Evolutionary conservation across 2,113 vertebrate species (phyloP).

Genomic region (Lepus timidus): DNA sequence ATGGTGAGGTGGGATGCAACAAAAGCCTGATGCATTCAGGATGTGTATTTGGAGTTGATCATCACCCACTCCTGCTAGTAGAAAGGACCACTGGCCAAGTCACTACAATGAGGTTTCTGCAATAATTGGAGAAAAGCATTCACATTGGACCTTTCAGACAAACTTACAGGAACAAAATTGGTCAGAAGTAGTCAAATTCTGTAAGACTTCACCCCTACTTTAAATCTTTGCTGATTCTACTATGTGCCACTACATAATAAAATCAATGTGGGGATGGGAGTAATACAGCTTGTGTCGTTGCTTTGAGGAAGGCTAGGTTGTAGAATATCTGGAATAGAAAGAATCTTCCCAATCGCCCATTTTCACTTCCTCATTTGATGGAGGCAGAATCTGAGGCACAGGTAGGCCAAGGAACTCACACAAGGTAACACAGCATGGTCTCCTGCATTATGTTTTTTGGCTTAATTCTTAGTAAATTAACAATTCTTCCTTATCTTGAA

Average conservation of each 20-base stretch:
- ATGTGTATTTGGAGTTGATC: background rate
- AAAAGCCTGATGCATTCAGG: background rate
- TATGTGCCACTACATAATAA: background rate
- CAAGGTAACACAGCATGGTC: background rate
- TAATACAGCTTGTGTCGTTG: background rate
- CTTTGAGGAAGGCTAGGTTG: background rate
- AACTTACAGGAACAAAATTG: background rate
- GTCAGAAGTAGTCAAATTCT: background rate
- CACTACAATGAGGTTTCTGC: conserved; percentile 23
- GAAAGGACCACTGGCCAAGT: background rate
- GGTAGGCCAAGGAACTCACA: background rate
- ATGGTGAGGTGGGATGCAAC: background rate
- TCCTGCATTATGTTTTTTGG: background rate
- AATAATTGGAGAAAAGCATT: conserved; percentile 3
- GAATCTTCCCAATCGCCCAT: background rate
- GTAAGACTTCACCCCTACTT: background rate
- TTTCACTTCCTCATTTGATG: conserved; percentile 18
- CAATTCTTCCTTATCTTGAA: background rate
- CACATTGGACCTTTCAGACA: background rate
- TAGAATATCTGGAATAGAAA: background rate
- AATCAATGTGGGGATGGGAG: background rate
- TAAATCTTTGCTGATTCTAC: background rate
- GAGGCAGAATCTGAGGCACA: background rate
- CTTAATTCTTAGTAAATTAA: background rate
- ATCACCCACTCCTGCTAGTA: background rate